Evolutionary conservation across 1,140 invertebrate genomes (phyloP).

Genomic region (Hormaphis cornu): DNA sequence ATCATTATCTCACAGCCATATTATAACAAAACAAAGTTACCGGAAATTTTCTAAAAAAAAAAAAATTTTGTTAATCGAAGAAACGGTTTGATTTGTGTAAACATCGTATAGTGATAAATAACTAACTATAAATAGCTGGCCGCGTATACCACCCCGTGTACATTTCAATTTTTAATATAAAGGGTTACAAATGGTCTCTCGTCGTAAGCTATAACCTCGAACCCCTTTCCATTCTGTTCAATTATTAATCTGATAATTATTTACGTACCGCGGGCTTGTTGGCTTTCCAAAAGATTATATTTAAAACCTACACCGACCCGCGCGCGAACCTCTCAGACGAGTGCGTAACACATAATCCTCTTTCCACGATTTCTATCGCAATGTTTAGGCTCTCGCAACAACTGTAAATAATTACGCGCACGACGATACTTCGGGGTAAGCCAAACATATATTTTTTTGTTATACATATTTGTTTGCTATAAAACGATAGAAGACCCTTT

Average conservation of each 20-base stretch:
- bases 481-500: no score
- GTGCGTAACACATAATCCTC: conserved; percentile 16
- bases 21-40: no score
- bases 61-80: no score
- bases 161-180: conserved; percentile 30
- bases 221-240: conserved; percentile 23
- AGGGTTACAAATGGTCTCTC: conserved; percentile 28
- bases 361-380: neutral
- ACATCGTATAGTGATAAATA: conserved; percentile 11
- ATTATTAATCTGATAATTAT: conserved; percentile 31
- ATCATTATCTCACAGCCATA: no score
- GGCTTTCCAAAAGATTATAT: conserved; percentile 30
- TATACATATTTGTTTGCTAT: no score
- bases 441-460: no score
- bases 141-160: neutral
- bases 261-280: conserved; percentile 14
- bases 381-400: no score
- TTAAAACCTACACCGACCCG: conserved; percentile 12
- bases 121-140: conserved; percentile 14
- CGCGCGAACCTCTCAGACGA: neutral
- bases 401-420: no score
- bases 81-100: no score
- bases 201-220: conserved; percentile 22
- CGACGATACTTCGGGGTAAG: no score
- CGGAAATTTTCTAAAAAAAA: no score